Evolutionary conservation across 2,113 vertebrate genomes (phyloP), one percentile per base, ranked within the genome.

Genomic region (Osmerus eperlanus): DNA sequence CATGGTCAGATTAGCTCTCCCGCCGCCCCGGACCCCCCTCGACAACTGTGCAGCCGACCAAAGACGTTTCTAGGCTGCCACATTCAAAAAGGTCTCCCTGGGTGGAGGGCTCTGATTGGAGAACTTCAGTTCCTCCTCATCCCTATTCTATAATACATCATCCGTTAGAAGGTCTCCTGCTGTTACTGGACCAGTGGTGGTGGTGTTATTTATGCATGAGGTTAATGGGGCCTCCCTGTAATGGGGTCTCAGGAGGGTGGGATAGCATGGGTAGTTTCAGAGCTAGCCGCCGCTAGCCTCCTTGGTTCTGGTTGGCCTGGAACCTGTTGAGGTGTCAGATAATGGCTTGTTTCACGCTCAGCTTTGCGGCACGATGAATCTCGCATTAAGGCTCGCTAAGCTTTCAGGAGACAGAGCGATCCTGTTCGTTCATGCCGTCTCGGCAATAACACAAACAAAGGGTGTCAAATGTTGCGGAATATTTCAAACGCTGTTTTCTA

Each of bases 161-260:
- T 58, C 47, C 21, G 29, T 70, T 71, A 72, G 61, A 60, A 41
- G 21, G 62, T 68, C 56, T 65, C 73, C 52, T 62, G 61, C 47
- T 65, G 60, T 69, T 51, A 72, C 18, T 8, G 52, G 16, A 15
- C 15, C 70, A 36, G 67, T 61, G 75, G 73, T 58, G 51, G 54
- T 75, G 68, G 21, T 55, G 75, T 79, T 70, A 77, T 75, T 84
- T 75, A 85, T 85, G 72, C 72, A 68, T 70, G 76, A 75, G 66
- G 73, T 77, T 82, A 81, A 86, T 80, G 86, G 79, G 70, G 56
- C 41, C 75, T 28, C 62, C 32, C 28, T 61, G 74, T 7, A 66
- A 13, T 60, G 13, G 51, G 67, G 63, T 72, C 78, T 72, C 18
- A n/a, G 62, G 74, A 67, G 60, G 36, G 58, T 28, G 60, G 29